Percentiles rank a stretch among this genome's conserved stretches.
These are phyloP conservation scores for Andrena bucephala DNA, from an alignment of 2,888 invertebrate genomes.

Conservation along the genomic window DNA sequence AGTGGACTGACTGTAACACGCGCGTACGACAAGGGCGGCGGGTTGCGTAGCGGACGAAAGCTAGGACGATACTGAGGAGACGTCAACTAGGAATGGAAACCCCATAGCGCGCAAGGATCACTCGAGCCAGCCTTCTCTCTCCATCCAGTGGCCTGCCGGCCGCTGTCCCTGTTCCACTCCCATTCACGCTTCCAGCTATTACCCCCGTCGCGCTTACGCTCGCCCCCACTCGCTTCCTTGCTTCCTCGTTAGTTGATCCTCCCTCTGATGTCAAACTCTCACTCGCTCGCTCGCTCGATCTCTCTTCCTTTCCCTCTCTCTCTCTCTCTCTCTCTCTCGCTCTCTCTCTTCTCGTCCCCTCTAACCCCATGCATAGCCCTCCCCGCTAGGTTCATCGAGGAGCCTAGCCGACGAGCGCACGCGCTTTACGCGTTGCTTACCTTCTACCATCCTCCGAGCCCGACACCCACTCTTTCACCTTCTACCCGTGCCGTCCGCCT, in stretches of 20 bases:
- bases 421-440: constrained; percentile 58
- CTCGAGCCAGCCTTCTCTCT: constrained; percentile 54
- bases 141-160: constrained; percentile 40
- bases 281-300: constrained; percentile 15
- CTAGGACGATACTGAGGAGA: constrained; percentile 83
- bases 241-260: constrained; percentile 52
- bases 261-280: constrained; percentile 33
- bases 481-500: not conserved
- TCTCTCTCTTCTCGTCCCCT: constrained; percentile 10
- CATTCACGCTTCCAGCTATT: constrained; percentile 59
- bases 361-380: constrained; percentile 21
- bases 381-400: constrained; percentile 44
- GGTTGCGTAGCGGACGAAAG: constrained; percentile 81
- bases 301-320: not conserved
- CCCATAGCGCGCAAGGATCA: constrained; percentile 78
- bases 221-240: constrained; percentile 5
- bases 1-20: not conserved
- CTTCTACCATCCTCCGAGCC: constrained; percentile 48
- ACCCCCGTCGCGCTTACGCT: constrained; percentile 28
- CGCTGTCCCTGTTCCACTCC: constrained; percentile 44
- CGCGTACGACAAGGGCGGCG: constrained; percentile 25
- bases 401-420: constrained; percentile 45
- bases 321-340: not conserved
- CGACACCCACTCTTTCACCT: constrained; percentile 46
- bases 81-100: constrained; percentile 80